phyloP scores from a whole-genome alignment of 1,140 invertebrate species.

The Papilio polytes region DNA sequence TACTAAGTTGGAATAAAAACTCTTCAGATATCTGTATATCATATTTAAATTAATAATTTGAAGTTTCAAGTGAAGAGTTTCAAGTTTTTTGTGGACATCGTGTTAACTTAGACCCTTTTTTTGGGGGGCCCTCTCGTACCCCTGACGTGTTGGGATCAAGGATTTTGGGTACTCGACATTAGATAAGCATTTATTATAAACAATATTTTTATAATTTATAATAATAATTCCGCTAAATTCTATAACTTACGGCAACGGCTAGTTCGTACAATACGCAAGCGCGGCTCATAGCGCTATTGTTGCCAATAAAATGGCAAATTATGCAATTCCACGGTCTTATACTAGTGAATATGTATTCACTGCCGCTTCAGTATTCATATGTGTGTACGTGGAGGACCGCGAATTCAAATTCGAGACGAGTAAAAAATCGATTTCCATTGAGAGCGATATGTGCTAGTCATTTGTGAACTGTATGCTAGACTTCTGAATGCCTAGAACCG shows the following conservation, averaged over 20 bases:
- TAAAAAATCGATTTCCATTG: slow-evolving; percentile 40
- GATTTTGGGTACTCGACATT: no score
- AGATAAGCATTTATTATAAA: no score
- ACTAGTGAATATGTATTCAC: slow-evolving; percentile 67
- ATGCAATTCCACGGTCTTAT: slow-evolving; percentile 65
- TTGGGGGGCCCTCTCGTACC: no score
- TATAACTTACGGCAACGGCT: slow-evolving; percentile 40
- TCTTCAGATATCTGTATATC: no score
- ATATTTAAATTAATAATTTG: not conserved
- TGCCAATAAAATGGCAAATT: slow-evolving; percentile 71
- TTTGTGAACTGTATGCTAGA: slow-evolving; percentile 23
- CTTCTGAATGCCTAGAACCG: slow-evolving; percentile 25
- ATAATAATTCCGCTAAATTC: slow-evolving; percentile 27
- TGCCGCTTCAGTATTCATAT: slow-evolving; percentile 48
- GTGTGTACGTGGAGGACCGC: slow-evolving; percentile 40
- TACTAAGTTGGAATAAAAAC: no score
- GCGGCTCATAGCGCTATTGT: slow-evolving; percentile 62
- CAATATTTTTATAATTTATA: not conserved
- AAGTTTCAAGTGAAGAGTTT: not conserved
- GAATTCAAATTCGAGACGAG: slow-evolving; percentile 36
- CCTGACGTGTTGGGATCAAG: no score
- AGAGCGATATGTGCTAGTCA: slow-evolving; percentile 20
- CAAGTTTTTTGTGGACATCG: no score
- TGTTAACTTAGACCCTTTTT: no score
- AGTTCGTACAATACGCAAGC: slow-evolving; percentile 49